phyloP scores from a whole-genome alignment of 2,888 invertebrate genomes.

The Harpalus rubripes region DNA sequence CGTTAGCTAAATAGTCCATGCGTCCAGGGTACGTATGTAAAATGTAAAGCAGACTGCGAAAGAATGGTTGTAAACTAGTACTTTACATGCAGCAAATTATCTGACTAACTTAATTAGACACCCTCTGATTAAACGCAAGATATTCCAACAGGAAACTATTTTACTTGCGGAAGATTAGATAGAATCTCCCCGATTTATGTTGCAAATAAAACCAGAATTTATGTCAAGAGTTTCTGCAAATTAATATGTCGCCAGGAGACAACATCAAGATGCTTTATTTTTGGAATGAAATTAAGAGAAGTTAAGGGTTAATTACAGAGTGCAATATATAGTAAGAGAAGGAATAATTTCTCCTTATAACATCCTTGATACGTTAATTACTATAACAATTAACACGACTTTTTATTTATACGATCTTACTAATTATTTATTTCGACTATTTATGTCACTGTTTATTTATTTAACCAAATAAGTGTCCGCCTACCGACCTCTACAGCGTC shows the following conservation, averaged over 20 bases:
- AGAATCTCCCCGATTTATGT: constrained; percentile 18
- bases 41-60: background rate
- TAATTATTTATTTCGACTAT: too few species aligned
- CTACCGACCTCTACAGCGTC: too few species aligned
- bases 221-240: background rate
- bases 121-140: constrained; percentile 43
- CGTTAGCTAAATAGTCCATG: background rate
- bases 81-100: constrained; percentile 49
- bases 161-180: constrained; percentile 40
- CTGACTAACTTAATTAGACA: constrained; percentile 43
- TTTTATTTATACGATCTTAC: too few species aligned
- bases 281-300: background rate
- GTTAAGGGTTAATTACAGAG: too few species aligned
- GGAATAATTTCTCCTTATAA: too few species aligned
- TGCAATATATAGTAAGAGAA: too few species aligned
- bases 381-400: too few species aligned
- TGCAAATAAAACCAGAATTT: constrained; percentile 11
- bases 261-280: background rate
- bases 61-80: constrained; percentile 35
- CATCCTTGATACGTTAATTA: too few species aligned
- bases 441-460: too few species aligned
- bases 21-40: background rate
- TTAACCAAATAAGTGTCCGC: too few species aligned
- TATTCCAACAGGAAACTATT: constrained; percentile 37
- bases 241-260: background rate